Base-by-base conservation (phyloP, 1,140 invertebrate genomes). In the Drosophila auraria region DNA sequence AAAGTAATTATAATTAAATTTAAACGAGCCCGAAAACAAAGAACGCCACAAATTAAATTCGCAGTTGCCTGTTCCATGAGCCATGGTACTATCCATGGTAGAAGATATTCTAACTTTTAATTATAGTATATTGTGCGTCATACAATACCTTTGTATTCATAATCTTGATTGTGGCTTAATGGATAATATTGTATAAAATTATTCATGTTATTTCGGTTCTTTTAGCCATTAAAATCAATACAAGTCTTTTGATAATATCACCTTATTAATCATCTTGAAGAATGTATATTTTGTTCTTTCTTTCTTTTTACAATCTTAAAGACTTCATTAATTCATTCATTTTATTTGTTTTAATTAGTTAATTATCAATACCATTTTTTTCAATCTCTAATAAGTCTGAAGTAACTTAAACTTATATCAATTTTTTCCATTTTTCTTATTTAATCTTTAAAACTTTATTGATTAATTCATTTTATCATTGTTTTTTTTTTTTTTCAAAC, bases 21-120 rank as follows among this genome's bases (percentile, higher is more conserved):
- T 33, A 77, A 77, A 66, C 45, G 36, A 44, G 38, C 44, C 25
- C 36, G 20, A 38, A 61, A 73, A 71, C 49, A 73, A 72, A 53
- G 68, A 73, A 71, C 64, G 5, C 2, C 15, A 36, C 11, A 63
- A 42, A 47, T 61, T 14, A 38, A 61, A 38, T 61, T 47, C 12
- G 42, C 56, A 66, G 61, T 66, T 60, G n/a, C 30, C 15, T 12
- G 63, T n/a, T 47, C 33, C 20, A 42, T 42, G 25, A 59, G 14
- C 20, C 40, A 38, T 44, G 20, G 17, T 42, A 25, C 27, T 6
- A 30, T 30, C 27, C 27, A 61, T 47, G 30, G 51, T 14, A 36
- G 1, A 36, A 38, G 53, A 23, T 14, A 36, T 42, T 7, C 20
- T 47, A 12, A 23, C 33, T 15, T 40, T 23, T 9, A 20, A 20